Evolutionary conservation across 2,888 invertebrate genomes (phyloP), one percentile per base, ranked within the genome.

Genomic region (Megaustenia siamemsis): DNA sequence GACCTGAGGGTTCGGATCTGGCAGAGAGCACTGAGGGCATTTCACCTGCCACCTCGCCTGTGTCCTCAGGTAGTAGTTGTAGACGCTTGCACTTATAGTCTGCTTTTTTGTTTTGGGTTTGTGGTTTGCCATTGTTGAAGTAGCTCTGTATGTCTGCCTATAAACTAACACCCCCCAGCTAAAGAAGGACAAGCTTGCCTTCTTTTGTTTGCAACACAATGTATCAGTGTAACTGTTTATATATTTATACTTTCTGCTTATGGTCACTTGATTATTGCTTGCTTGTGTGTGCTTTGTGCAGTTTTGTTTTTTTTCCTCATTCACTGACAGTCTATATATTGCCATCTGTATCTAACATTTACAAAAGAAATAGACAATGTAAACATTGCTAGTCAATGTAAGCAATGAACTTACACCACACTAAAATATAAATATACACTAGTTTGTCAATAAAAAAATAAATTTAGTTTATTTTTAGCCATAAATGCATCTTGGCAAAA

Each of bases 1-100:
- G 84, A 49, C 84, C 84, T 6, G 84, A 84, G 84, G 84, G 84
- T 79, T 84, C 84, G 73, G 84, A 84, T 84, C 84, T 84, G 79
- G 84, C 84, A 3, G 84, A 84, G 84, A 84, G 84, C 71, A 83
- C 82, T n/a, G 82, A 83, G 66, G 82, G 82, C 73, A 73, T 84
- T 56, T 84, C 84, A 63, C 84, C 84, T 73, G 84, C 84, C 75
- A 84, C 84, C n/a, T 84, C 84, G 40, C 84, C 84, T 53, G 40
- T 80, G 45, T 80, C 84, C 73, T 79, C 84, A 84, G 84, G 84
- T 84, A 84, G 80, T 76, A 83, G 78, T 43, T 43, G 71, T 69
- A 82, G 71, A 38, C 10, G 82, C 82, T 82, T 49, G 69, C 69
- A 71, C 56, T 53, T 40, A 49, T 49, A 63, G 15, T 76, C 63